A percentile compares a stretch with the other conserved stretches of the same genome.
Evolutionary conservation across 1,140 invertebrate genomes (phyloP).

Genomic region (Dinoponera quadriceps): DNA sequence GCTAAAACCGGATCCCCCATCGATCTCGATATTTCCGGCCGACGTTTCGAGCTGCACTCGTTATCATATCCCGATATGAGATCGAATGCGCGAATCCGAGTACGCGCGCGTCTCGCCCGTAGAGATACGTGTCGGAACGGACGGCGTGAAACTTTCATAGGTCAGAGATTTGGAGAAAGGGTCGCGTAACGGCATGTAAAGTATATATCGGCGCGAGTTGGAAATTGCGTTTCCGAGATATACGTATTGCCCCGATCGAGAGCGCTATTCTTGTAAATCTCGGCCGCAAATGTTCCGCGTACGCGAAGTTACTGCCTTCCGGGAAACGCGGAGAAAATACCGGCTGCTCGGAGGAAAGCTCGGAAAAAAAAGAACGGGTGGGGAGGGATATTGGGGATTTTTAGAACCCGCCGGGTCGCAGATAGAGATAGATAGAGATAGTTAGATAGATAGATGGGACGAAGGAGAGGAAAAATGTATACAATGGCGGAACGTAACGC

Average conservation of each 20-base stretch:
- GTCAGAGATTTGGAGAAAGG: constrained; percentile 34
- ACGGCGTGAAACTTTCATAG: constrained; percentile 13
- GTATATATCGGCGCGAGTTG: constrained; percentile 20
- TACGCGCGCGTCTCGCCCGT: not conserved
- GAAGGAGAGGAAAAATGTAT: too few species aligned
- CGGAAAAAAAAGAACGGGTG: not conserved
- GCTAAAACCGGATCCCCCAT: constrained; percentile 47
- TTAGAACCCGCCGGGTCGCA: too few species aligned
- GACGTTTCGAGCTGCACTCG: constrained; percentile 31
- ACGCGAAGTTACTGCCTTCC: constrained; percentile 9
- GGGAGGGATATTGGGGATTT: not conserved
- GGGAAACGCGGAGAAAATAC: constrained; percentile 28
- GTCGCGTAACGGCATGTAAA: constrained; percentile 8
- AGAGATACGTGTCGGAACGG: not conserved
- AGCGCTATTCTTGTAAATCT: constrained; percentile 47
- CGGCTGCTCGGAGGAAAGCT: not conserved
- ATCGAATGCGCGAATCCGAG: not conserved
- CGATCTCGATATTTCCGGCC: constrained; percentile 41
- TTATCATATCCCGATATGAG: constrained; percentile 32
- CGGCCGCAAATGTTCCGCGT: constrained; percentile 30
- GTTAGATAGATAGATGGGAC: too few species aligned
- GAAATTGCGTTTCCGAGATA: constrained; percentile 52
- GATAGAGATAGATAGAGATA: too few species aligned
- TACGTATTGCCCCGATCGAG: constrained; percentile 30
- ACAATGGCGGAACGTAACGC: too few species aligned